Conservation (phyloP, 2,113 vertebrate species). For the Nothocercus nigrocapillus region DNA sequence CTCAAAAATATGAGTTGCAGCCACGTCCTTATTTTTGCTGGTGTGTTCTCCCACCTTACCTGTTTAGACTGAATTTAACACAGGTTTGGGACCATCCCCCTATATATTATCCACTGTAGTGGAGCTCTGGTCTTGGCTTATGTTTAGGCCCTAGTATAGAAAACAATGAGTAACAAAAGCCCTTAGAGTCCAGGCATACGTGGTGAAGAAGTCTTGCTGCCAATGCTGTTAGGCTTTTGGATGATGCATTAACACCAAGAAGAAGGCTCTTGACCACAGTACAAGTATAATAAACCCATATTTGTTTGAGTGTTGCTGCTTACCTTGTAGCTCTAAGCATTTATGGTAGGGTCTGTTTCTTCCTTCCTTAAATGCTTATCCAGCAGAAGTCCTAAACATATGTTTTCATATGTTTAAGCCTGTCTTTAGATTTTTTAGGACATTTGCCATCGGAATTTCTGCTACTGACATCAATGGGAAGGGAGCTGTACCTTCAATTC, state of each 20-base stretch:
- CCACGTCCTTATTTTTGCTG: not conserved
- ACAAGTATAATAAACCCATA: not conserved
- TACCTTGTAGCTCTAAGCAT: not conserved
- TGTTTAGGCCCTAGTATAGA: not conserved
- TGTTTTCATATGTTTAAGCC: conserved; percentile 20
- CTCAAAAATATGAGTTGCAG: not conserved
- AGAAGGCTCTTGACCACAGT: not conserved
- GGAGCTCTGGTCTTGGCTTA: not conserved
- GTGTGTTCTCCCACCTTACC: not conserved
- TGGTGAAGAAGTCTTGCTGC: not conserved
- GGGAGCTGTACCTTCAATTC: not conserved
- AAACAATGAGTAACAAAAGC: not conserved
- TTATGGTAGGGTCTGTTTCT: not conserved
- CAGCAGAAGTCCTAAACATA: conserved; percentile 5
- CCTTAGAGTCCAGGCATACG: not conserved
- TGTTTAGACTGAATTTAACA: not conserved
- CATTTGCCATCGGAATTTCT: conserved; percentile 42
- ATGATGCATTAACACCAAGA: not conserved
- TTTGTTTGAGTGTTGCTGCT: not conserved
- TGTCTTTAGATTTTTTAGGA: conserved; percentile 28
- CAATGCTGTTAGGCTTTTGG: not conserved
- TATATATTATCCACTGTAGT: not conserved
- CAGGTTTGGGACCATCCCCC: not conserved
- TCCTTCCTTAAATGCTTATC: not conserved
- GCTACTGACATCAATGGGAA: conserved; percentile 44